Base-by-base conservation (phyloP, 2,797 vertebrate genomes). In the Brachymystax lenok region DNA sequence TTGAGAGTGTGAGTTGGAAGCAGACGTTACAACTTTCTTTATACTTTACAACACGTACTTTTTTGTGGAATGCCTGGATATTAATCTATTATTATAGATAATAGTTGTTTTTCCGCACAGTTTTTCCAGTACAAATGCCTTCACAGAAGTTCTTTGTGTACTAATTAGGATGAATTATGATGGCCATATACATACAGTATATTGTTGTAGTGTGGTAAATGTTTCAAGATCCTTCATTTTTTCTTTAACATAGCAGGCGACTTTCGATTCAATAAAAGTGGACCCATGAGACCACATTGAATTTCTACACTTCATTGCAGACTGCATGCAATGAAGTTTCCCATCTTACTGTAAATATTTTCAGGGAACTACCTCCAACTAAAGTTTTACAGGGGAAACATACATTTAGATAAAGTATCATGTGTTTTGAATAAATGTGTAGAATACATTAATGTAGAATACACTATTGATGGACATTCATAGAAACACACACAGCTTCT, bases 201-300 rank as follows among this genome's bases (percentile, higher is more conserved):
- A 67, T 76, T 77, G 54, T 80, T 72, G 75, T 61, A 81, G 80
- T 33, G 73, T 78, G 75, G 24, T 88, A 85, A 89, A 84, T 75
- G 83, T 74, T 90, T 87, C 86, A 89, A 88, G 88, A 76, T 63
- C 69, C 13, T 0, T 52, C 21, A 24, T 10, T 12, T 46, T 35
- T 74, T 67, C 40, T 74, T 61, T 69, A 27, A 61, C 12, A 73
- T 54, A 40, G 35, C 7, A 69, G 68, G 33, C 33, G 16, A 33
- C 33, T 4, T 30, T 69, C 17, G 40, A 46, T 64, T 64, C 61
- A 64, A 64, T 64, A 28, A 64, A 64, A 5, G 2, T 64, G 35
- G 10, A 69, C 67, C 30, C 67, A 69, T 3, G 67, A 33, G 35
- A 69, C 33, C 24, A 46, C 35, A 69, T 12, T 40, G 68, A 17